These are phyloP conservation scores for Gastracanthus pulcherrimus DNA, from an alignment of 2,888 invertebrate species.

Conservation along the genomic window DNA sequence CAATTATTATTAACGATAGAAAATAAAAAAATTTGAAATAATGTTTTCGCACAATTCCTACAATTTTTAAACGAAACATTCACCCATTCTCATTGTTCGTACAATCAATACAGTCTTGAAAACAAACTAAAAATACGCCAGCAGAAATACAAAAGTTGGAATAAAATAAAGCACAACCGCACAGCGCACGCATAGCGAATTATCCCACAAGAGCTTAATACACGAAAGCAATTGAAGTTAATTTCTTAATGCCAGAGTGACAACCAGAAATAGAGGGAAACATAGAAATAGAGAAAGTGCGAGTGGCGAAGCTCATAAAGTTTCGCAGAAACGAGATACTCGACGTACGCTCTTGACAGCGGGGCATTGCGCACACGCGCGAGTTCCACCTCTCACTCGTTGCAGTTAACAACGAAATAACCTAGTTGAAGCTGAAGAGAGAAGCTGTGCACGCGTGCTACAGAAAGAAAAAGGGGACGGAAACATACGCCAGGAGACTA, in stretches of 20 bases:
- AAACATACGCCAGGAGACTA: background rate
- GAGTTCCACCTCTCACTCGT: slow-evolving; percentile 42
- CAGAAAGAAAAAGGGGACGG: background rate
- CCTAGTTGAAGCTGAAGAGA: slow-evolving; percentile 20
- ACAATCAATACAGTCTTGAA: too few species aligned
- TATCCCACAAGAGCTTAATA: background rate
- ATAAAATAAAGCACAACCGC: background rate
- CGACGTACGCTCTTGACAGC: background rate
- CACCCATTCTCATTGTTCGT: too few species aligned
- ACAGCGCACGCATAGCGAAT: background rate
- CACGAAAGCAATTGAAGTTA: background rate
- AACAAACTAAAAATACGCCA: too few species aligned
- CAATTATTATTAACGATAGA: too few species aligned
- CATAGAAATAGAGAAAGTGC: background rate
- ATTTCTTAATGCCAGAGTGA: slow-evolving; percentile 1
- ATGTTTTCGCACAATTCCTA: too few species aligned
- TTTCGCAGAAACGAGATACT: background rate
- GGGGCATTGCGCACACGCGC: background rate
- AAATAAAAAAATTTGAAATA: too few species aligned
- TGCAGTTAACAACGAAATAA: slow-evolving; percentile 55
- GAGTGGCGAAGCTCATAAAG: slow-evolving; percentile 17
- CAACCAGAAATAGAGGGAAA: background rate
- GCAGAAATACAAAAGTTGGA: too few species aligned
- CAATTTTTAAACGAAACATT: too few species aligned
- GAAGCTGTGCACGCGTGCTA: background rate